Conservation (phyloP, 2,797 vertebrate species). For the Spinus pinus region DNA sequence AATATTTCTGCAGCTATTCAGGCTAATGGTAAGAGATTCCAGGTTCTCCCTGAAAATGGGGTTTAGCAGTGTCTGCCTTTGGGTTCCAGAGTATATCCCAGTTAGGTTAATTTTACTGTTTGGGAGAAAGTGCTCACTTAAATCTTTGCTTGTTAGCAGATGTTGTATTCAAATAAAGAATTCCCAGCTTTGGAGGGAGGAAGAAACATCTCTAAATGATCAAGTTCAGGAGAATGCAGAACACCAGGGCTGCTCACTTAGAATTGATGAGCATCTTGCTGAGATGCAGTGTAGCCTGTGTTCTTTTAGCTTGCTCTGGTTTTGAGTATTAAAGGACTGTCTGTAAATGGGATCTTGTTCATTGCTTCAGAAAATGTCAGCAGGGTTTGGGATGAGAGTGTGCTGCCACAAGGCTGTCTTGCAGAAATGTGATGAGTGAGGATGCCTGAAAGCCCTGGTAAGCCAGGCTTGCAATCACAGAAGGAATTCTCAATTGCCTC, state of each 20-base stretch:
- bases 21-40: conserved; percentile 87
- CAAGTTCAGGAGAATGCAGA: background rate
- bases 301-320: background rate
- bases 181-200: background rate
- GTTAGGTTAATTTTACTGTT: background rate
- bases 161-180: background rate
- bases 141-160: background rate
- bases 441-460: background rate
- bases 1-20: conserved; percentile 99
- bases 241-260: background rate
- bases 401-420: background rate
- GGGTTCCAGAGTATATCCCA: background rate
- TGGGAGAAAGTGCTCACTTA: background rate
- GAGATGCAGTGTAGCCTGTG: background rate
- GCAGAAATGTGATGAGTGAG: background rate
- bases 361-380: background rate
- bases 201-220: background rate
- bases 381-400: background rate
- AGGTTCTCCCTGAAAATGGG: background rate
- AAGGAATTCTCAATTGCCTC: background rate
- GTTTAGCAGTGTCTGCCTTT: no score
- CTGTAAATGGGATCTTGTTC: background rate
- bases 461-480: background rate
- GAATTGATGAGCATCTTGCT: background rate
- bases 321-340: background rate